Conservation (phyloP, 2,113 vertebrate species). For the Hyperoodon ampullatus region DNA sequence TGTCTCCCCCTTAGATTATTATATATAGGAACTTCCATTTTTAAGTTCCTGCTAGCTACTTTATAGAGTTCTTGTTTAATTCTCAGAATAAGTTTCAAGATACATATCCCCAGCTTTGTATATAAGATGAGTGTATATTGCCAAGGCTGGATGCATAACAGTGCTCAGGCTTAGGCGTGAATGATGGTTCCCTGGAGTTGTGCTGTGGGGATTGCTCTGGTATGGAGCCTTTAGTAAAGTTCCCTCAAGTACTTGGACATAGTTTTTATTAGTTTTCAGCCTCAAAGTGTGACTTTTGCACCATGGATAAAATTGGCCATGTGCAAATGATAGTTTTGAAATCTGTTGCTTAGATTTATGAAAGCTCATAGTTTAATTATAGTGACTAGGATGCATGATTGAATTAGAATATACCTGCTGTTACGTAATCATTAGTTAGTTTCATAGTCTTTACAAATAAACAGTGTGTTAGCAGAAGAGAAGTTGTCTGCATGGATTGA, state of each 20-base stretch:
- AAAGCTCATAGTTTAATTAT: background rate
- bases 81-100: background rate
- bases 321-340: slow-evolving; percentile 27
- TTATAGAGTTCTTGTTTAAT: slow-evolving; percentile 33
- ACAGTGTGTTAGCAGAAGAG: background rate
- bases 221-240: background rate
- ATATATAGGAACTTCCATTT: background rate
- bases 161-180: background rate
- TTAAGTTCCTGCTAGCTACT: background rate
- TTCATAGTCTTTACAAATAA: slow-evolving; percentile 25
- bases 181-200: background rate
- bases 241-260: background rate
- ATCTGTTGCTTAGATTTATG: background rate
- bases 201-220: background rate
- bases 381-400: background rate
- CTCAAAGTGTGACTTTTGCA: background rate
- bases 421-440: slow-evolving; percentile 29
- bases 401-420: background rate
- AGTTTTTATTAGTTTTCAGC: background rate
- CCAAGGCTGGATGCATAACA: background rate
- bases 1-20: background rate
- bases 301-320: background rate
- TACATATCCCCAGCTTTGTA: background rate
- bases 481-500: background rate
- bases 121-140: background rate